A percentile compares a stretch with the other conserved stretches of the same genome.
Conservation (phyloP, 2,888 invertebrate species). For the Elaeidobius kamerunicus region DNA sequence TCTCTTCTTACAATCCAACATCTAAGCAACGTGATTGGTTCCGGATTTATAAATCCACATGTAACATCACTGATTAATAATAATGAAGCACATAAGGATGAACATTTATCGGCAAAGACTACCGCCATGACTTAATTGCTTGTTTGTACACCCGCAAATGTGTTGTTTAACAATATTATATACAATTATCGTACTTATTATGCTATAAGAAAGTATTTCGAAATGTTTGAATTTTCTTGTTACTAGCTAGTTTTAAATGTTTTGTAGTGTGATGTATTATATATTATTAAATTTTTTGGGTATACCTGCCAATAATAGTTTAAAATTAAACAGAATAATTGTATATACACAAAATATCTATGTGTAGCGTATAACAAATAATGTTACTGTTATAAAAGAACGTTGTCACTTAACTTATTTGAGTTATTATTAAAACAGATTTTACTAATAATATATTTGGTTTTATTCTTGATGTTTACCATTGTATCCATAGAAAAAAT, state of each 20-base stretch:
- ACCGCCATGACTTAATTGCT: not conserved
- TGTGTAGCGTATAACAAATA: constrained; percentile 49
- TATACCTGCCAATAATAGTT: constrained; percentile 48
- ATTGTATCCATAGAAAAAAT: not conserved
- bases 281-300: constrained; percentile 44
- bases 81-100: not conserved
- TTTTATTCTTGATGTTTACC: not conserved
- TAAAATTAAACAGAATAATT: constrained; percentile 34
- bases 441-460: constrained; percentile 44
- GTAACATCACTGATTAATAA: not conserved
- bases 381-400: constrained; percentile 51
- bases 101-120: constrained; percentile 4
- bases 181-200: constrained; percentile 24
- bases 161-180: constrained; percentile 17
- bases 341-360: constrained; percentile 50
- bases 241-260: constrained; percentile 29
- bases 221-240: constrained; percentile 24
- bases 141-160: constrained; percentile 13
- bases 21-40: too few species aligned
- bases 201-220: constrained; percentile 13
- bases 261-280: constrained; percentile 37
- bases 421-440: constrained; percentile 52
- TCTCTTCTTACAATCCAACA: too few species aligned
- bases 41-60: not conserved
- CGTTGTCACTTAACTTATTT: constrained; percentile 53